These are phyloP conservation scores for Diplazon laetatorius DNA, from an alignment of 2,888 invertebrate genomes.

Conservation along the genomic window DNA sequence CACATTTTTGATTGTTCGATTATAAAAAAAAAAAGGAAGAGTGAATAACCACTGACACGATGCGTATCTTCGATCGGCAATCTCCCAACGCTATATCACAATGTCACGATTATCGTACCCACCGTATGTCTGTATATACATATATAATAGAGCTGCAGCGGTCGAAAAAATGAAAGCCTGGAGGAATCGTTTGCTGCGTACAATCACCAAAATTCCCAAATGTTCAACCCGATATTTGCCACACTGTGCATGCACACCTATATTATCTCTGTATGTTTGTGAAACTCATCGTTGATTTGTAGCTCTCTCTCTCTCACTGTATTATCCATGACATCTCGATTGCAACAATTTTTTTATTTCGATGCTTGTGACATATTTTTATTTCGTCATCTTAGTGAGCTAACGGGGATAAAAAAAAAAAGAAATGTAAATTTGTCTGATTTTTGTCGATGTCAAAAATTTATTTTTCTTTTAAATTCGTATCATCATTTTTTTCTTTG, in stretches of 20 bases:
- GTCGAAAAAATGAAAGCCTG: slow-evolving; percentile 55
- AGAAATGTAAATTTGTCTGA: slow-evolving; percentile 6
- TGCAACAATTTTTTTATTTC: slow-evolving; percentile 53
- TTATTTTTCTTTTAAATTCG: not conserved
- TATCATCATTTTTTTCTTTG: not conserved
- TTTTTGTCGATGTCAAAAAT: not conserved
- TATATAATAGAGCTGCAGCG: slow-evolving; percentile 68
- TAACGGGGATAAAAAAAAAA: slow-evolving; percentile 21
- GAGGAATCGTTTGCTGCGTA: slow-evolving; percentile 69
- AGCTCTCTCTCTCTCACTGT: slow-evolving; percentile 73
- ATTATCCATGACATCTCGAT: slow-evolving; percentile 66
- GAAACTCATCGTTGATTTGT: slow-evolving; percentile 73
- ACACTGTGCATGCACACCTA: slow-evolving; percentile 74
- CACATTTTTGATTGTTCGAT: slow-evolving; percentile 18
- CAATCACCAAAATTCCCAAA: slow-evolving; percentile 42
- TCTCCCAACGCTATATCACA: slow-evolving; percentile 16
- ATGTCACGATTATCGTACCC: slow-evolving; percentile 13
- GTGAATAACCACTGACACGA: not conserved
- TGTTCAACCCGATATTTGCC: slow-evolving; percentile 60
- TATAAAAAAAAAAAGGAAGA: not conserved
- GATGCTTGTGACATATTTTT: slow-evolving; percentile 48
- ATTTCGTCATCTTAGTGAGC: slow-evolving; percentile 29
- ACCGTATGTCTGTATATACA: slow-evolving; percentile 8
- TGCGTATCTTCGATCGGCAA: slow-evolving; percentile 17
- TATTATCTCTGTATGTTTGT: slow-evolving; percentile 76